Base-by-base conservation (phyloP, 2,888 invertebrate species). In the Oscheius sp. region DNA sequence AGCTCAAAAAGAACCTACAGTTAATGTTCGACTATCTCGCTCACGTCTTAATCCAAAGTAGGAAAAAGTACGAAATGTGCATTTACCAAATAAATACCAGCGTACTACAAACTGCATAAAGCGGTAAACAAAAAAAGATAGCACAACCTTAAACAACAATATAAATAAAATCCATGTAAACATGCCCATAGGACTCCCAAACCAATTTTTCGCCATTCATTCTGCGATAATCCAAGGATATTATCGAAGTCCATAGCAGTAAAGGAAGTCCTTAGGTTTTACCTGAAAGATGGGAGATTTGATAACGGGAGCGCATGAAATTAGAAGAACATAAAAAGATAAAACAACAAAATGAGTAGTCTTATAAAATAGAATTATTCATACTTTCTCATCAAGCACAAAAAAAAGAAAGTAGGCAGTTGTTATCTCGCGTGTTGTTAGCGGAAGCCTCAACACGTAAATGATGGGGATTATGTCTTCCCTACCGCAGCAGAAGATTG, bases 41-140 rank as follows among this genome's bases (percentile, higher is more conserved):
- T 72, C 66, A 2, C 65, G 38, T 5, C 67, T 59, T n/a, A 80
- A 70, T 24, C 77, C 79, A 71, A 84, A 84, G 63, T 82, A 85
- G 54, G 74, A 74, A 65, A 85, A 85, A 17, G 83, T 84, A 12
- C 79, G 77, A 74, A 82, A 85, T 28, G 80, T 75, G 65, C 81
- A 82, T 68, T 78, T 78, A 0, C 80, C 79, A 68, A 80, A 80
- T 6, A 80, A 59, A 59, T 78, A 78, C 84, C 84, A 84, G 24
- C 84, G 68, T 9, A 80, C 83, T 20, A 78, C 75, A 73, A 78
- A 84, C 65, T 85, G 85, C 8, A 84, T 74, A 17, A 75, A 67
- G 6, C 80, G 74, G 72, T 81, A 84, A 63, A 79, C 80, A 41
- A 71, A 54, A 62, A 84, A 82, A 32, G 84, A 84, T 26, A 78